These are phyloP conservation scores for Meleagris gallopavo DNA, from an alignment of 2,113 vertebrate species.

Conservation along the genomic window DNA sequence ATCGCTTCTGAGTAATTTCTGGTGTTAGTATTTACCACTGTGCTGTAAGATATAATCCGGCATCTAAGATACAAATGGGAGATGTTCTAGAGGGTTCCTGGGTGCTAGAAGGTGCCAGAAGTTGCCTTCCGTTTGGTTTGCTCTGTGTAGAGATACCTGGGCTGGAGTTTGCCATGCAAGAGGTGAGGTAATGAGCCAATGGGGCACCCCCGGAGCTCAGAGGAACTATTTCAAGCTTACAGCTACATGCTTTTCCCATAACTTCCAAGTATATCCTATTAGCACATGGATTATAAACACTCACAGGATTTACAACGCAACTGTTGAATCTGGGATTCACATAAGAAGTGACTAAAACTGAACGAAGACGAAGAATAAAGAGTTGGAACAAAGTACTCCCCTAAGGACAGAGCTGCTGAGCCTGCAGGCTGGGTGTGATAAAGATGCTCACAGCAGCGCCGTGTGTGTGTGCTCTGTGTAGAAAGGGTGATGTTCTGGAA, in stretches of 20 bases:
- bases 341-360: not conserved
- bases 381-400: conserved; percentile 28
- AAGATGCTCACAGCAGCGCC: not conserved
- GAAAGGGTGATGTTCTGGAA: not conserved
- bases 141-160: not conserved
- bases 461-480: not conserved
- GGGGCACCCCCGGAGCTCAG: not conserved
- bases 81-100: not conserved
- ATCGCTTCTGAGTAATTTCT: not conserved
- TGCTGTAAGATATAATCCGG: not conserved
- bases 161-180: rapidly evolving
- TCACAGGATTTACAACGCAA: not conserved
- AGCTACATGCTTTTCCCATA: conserved; percentile 12
- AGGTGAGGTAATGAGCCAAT: not conserved
- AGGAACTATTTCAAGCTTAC: not conserved
- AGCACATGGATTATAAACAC: not conserved
- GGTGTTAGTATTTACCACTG: not conserved
- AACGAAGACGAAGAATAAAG: not conserved
- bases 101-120: not conserved
- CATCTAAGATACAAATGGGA: not conserved
- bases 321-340: not conserved
- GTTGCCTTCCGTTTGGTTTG: not conserved
- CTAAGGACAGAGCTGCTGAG: conserved; percentile 12
- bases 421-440: not conserved
- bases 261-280: not conserved